Percentiles rank a stretch among this genome's conserved stretches.
phyloP scores from a whole-genome alignment of 2,888 invertebrate genomes.

The Nomada goodeniana region DNA sequence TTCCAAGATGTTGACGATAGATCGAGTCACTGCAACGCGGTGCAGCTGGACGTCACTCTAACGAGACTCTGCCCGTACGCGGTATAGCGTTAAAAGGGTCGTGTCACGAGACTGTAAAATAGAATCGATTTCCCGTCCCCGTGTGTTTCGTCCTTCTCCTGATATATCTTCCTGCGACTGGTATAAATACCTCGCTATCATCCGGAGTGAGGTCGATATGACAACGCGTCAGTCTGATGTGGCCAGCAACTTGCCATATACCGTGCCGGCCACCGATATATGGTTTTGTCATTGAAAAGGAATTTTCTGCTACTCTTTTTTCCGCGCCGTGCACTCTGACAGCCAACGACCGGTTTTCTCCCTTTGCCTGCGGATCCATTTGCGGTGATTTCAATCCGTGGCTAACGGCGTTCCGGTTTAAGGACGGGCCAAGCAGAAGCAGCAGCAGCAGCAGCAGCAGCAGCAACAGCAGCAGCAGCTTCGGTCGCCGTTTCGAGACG shows the following conservation, averaged over 20 bases:
- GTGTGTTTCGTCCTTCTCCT: neutral
- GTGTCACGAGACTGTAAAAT: neutral
- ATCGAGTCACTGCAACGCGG: too few species aligned
- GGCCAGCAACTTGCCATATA: constrained; percentile 66
- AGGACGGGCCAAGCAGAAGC: constrained; percentile 36
- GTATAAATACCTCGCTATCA: constrained; percentile 73
- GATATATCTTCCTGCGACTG: constrained; percentile 47
- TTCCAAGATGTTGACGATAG: too few species aligned
- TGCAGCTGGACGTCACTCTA: too few species aligned
- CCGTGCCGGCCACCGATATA: constrained; percentile 52
- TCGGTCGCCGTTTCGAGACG: neutral
- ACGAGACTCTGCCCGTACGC: too few species aligned
- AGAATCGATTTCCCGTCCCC: neutral
- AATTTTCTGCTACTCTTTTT: constrained; percentile 54
- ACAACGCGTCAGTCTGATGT: constrained; percentile 72
- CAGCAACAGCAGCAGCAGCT: neutral
- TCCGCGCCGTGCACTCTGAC: constrained; percentile 5
- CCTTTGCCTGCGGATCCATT: constrained; percentile 58
- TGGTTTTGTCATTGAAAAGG: constrained; percentile 65
- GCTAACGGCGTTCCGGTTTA: constrained; percentile 61
- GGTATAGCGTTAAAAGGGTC: neutral
- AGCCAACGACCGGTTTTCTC: constrained; percentile 43
- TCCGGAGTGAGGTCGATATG: constrained; percentile 69
- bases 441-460: neutral
- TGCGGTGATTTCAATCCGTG: constrained; percentile 64